phyloP scores from a whole-genome alignment of 2,888 invertebrate species.

The Philereme vetulata region DNA sequence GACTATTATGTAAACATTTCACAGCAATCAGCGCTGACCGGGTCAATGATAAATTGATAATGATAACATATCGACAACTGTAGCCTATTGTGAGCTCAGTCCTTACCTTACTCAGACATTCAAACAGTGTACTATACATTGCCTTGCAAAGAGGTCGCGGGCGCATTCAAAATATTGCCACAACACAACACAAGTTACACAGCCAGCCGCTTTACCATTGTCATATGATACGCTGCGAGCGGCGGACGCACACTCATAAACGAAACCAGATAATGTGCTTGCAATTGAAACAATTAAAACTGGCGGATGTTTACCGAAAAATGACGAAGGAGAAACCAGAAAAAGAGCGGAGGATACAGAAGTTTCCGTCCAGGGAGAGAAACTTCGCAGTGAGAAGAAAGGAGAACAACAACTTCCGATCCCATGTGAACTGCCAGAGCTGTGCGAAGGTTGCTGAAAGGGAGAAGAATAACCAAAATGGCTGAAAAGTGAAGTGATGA shows the following conservation, averaged over 20 bases:
- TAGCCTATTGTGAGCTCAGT: constrained; percentile 10
- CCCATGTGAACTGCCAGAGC: constrained; percentile 70
- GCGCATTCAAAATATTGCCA: constrained; percentile 41
- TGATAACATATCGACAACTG: constrained; percentile 24
- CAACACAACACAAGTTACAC: neutral
- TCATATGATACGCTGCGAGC: constrained; percentile 31
- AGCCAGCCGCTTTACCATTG: constrained; percentile 27
- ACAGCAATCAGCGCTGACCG: constrained; percentile 27
- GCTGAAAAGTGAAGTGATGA: constrained; percentile 40
- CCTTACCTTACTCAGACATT: constrained; percentile 9
- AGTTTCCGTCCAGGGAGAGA: constrained; percentile 87
- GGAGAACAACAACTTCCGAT: constrained; percentile 71
- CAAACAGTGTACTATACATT: constrained; percentile 49
- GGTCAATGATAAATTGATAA: constrained; percentile 26
- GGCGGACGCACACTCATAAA: constrained; percentile 35
- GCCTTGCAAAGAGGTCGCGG: constrained; percentile 57
- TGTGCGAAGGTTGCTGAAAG: constrained; percentile 68
- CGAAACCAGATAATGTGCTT: constrained; percentile 60
- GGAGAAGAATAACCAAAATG: constrained; percentile 54
- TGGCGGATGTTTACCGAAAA: constrained; percentile 69
- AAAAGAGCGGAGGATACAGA: constrained; percentile 74
- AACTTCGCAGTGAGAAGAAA: constrained; percentile 86
- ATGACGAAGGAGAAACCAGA: constrained; percentile 53
- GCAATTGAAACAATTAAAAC: constrained; percentile 72
- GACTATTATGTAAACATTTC: constrained; percentile 30